Conservation (phyloP, 2,888 invertebrate genomes). For the Plagiodera versicolora region DNA sequence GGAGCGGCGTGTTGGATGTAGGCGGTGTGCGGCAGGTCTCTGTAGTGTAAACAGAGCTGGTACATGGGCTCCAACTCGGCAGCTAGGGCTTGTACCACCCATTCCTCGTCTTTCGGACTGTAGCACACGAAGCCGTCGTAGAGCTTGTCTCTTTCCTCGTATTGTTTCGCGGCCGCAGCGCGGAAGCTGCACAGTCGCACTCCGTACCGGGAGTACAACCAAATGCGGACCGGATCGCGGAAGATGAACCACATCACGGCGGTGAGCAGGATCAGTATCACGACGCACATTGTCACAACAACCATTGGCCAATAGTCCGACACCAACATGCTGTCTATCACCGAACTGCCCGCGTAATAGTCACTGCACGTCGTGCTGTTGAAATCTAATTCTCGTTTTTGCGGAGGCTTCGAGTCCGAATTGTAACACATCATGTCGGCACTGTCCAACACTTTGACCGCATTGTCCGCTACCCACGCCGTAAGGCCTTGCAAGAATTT, state of each 20-base stretch:
- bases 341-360: slow-evolving; percentile 80
- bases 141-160: slow-evolving; percentile 80
- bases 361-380: slow-evolving; percentile 86
- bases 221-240: slow-evolving; percentile 81
- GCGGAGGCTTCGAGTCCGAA: slow-evolving; percentile 71
- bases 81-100: slow-evolving; percentile 81
- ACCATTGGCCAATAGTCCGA: slow-evolving; percentile 85
- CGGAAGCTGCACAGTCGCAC: slow-evolving; percentile 76
- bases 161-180: slow-evolving; percentile 63
- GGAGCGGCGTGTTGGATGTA: slow-evolving; percentile 63
- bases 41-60: slow-evolving; percentile 84
- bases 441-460: slow-evolving; percentile 76
- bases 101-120: slow-evolving; percentile 88
- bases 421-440: slow-evolving; percentile 82
- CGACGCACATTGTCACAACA: slow-evolving; percentile 76
- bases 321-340: slow-evolving; percentile 79
- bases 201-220: slow-evolving; percentile 86
- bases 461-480: slow-evolving; percentile 79
- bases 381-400: slow-evolving; percentile 78
- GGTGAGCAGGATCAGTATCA: slow-evolving; percentile 74
- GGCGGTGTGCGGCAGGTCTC: slow-evolving; percentile 78
- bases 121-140: slow-evolving; percentile 94
- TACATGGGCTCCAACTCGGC: slow-evolving; percentile 85
- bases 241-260: slow-evolving; percentile 81
- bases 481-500: slow-evolving; percentile 84